Conservation (phyloP, 1,140 invertebrate genomes). For the Sycophila sp. region DNA sequence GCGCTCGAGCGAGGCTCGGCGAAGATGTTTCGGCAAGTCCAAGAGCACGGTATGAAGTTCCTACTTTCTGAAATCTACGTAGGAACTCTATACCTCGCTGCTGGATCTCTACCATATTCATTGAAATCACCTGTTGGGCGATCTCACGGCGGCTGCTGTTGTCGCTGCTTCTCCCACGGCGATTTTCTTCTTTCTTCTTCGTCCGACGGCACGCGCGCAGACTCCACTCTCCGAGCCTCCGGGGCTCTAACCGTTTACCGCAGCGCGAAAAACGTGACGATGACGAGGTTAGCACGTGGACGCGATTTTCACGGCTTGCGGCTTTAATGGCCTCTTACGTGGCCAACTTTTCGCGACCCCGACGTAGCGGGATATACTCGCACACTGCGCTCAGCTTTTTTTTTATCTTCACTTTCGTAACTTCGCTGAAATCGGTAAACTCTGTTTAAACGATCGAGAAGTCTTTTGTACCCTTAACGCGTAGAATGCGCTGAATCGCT, state of each 20-base stretch:
- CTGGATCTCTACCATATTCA: conserved; percentile 66
- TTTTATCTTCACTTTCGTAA: too few relatives aligned
- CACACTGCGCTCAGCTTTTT: too few relatives aligned
- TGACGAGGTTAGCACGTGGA: conserved; percentile 26
- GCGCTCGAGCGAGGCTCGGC: too few relatives aligned
- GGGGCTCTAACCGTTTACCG: background rate
- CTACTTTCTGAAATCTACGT: conserved; percentile 66
- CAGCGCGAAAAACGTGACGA: conserved; percentile 12
- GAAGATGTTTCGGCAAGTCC: conserved; percentile 66
- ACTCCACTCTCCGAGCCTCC: background rate
- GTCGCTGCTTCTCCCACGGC: conserved; percentile 2
- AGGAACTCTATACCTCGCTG: conserved; percentile 67
- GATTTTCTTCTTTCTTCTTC: background rate
- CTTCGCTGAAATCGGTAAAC: too few relatives aligned
- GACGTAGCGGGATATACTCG: too few relatives aligned
- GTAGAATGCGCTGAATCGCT: too few relatives aligned
- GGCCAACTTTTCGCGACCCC: too few relatives aligned
- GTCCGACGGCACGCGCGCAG: conserved; percentile 24
- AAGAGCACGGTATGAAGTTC: conserved; percentile 69
- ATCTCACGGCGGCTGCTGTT: conserved; percentile 20
- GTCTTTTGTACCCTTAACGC: too few relatives aligned
- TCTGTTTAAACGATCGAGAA: too few relatives aligned
- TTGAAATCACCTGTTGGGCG: conserved; percentile 37
- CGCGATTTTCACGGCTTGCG: background rate
- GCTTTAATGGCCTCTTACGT: too few relatives aligned